Evolutionary conservation across 2,797 vertebrate species (phyloP), one percentile per base, ranked within the genome.

Genomic region (Gymnoscopelus microlampas): DNA sequence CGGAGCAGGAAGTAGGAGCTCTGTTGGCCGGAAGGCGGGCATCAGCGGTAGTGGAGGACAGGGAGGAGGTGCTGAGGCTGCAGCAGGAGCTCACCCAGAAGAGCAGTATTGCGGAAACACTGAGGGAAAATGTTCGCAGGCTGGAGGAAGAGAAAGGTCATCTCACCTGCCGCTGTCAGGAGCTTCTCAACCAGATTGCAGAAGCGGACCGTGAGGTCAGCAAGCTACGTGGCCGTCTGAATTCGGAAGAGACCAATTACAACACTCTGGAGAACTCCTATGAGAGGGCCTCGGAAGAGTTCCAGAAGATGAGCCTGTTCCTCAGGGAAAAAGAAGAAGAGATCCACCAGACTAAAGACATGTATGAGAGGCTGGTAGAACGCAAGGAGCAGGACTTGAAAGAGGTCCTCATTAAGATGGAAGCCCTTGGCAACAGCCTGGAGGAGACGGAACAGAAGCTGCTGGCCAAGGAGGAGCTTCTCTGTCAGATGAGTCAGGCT

Each of bases 291-390:
- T 96, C 95, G 0, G 87, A 95, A 64, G 96, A 97, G 76, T 96
- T 98, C 76, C 92, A 95, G 76, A 94, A 94, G 55, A 92, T 96
- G 77, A 95, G 94, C 78, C 84, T 91, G 29, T 93, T 96, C 60
- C 89, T 99, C 62, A 83, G 85, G 68, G 96, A 97, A 68, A 98
- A 96, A 68, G 97, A 98, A 53, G 95, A 96, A 4, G 97, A 98
- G 81, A 92, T 99, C 69, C 92, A 85, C 58, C 93, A 93, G 0
- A 94, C 96, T 3, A 96, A 95, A 77, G 96, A 96, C 65, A 89
- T 92, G 85, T 97, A 98, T 2, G 91, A 96, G 81, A 94, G 93
- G 71, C 89, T 95, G 62, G 90, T 98, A 65, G 93, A 93, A 56
- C 95, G 94, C 80, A 98, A 97, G 59, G 96, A 98, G 51, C 92